phyloP scores from a whole-genome alignment of 2,888 invertebrate species.

The Melipona bicolor region DNA sequence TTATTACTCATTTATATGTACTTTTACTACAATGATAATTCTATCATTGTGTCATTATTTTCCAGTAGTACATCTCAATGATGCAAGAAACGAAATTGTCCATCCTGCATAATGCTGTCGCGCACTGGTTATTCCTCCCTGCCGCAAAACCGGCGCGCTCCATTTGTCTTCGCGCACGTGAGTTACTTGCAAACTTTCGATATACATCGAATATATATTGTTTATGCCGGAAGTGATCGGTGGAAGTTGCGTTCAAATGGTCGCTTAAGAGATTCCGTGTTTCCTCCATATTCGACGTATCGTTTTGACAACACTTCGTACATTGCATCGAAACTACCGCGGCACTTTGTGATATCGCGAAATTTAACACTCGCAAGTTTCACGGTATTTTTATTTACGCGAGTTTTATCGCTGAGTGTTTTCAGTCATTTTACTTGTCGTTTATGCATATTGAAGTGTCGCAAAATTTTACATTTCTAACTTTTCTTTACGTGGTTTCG shows the following conservation, averaged over 20 bases:
- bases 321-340: not conserved
- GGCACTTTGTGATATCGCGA: not conserved
- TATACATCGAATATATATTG: slow-evolving; percentile 15
- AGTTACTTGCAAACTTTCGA: slow-evolving; percentile 16
- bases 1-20: too few relatives aligned
- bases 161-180: slow-evolving; percentile 27
- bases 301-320: not conserved
- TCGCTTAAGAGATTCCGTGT: not conserved
- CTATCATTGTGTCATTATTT: not conserved
- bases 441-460: not conserved
- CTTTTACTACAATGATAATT: too few relatives aligned
- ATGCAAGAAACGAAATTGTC: not conserved
- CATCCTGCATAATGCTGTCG: not conserved
- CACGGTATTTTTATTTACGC: not conserved
- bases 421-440: not conserved
- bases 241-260: not conserved
- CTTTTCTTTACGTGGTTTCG: not conserved
- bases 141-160: slow-evolving; percentile 12
- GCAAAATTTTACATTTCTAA: not conserved
- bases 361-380: not conserved
- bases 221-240: slow-evolving; percentile 13
- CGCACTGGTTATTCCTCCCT: not conserved
- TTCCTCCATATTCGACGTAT: not conserved
- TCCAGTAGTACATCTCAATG: not conserved
- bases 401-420: not conserved